Conservation (phyloP, 2,797 vertebrate species). For the Microctenopoma steveboyesi region DNA sequence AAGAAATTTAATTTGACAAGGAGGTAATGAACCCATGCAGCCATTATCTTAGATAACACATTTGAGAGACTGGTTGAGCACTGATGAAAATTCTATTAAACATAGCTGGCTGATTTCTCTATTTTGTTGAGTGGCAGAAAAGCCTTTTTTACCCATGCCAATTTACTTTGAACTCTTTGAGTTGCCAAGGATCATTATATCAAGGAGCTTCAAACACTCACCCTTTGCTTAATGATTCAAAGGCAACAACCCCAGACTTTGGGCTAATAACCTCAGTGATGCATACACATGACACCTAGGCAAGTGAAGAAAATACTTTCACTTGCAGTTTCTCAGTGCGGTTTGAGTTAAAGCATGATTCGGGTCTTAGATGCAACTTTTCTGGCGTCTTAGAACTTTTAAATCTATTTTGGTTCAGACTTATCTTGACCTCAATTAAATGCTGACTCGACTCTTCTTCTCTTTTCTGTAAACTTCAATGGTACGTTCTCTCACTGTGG, state of each 20-base stretch:
- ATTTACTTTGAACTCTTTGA: conserved; percentile 85
- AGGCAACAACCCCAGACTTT: conserved; percentile 76
- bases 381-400: conserved; percentile 9
- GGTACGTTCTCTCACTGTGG: background rate
- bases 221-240: conserved; percentile 83
- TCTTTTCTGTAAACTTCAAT: conserved; percentile 13
- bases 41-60: conserved; percentile 87
- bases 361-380: conserved; percentile 27
- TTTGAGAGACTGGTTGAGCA: conserved; percentile 86
- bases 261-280: conserved; percentile 76
- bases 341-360: conserved; percentile 21
- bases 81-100: conserved; percentile 88
- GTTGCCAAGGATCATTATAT: conserved; percentile 85
- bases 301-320: conserved; percentile 34
- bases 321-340: conserved; percentile 28
- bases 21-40: conserved; percentile 86
- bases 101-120: conserved; percentile 86
- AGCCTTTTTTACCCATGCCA: conserved; percentile 79
- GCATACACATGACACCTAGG: conserved; percentile 64
- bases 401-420: conserved; percentile 5
- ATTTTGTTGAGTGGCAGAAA: conserved; percentile 82
- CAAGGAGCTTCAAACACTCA: conserved; percentile 83
- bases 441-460: conserved; percentile 20
- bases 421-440: conserved; percentile 25
- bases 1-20: conserved; percentile 87